These are phyloP conservation scores for Mionectes macconnelli DNA, from an alignment of 2,113 vertebrate genomes.

Conservation along the genomic window DNA sequence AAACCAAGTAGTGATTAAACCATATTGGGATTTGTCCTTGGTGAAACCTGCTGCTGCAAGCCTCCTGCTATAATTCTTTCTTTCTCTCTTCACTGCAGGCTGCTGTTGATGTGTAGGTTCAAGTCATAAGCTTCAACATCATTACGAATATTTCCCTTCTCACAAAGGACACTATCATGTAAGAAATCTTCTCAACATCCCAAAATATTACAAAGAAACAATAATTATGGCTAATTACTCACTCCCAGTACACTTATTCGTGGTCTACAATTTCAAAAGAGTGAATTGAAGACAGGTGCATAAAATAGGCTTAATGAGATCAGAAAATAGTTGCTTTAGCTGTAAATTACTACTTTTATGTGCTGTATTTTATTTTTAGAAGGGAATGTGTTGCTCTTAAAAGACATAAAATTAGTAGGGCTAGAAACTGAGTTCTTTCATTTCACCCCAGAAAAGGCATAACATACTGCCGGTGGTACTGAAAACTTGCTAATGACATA, in stretches of 20 bases:
- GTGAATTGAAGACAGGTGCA: constrained; percentile 55
- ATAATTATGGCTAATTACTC: constrained; percentile 50
- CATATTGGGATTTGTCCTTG: constrained; percentile 42
- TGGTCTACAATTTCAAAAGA: constrained; percentile 32
- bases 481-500: not conserved
- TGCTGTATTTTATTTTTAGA: constrained; percentile 24
- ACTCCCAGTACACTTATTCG: constrained; percentile 11
- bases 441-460: not conserved
- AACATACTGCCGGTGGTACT: not conserved
- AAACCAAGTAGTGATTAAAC: constrained; percentile 13
- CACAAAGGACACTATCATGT: not conserved
- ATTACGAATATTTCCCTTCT: not conserved
- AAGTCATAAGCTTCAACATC: constrained; percentile 2
- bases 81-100: not conserved
- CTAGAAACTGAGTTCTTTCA: constrained; percentile 5
- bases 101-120: not conserved
- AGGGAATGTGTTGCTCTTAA: not conserved
- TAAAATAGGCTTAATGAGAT: constrained; percentile 41
- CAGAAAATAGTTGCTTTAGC: constrained; percentile 34
- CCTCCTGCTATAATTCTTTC: constrained; percentile 10
- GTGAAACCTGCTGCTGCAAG: not conserved
- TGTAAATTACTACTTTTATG: constrained; percentile 50
- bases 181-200: constrained; percentile 20
- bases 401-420: constrained; percentile 1
- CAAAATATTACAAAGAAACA: constrained; percentile 59